Evolutionary conservation across 2,113 vertebrate species (phyloP), one percentile per base, ranked within the genome.

Genomic region (Archocentrus centrarchus): DNA sequence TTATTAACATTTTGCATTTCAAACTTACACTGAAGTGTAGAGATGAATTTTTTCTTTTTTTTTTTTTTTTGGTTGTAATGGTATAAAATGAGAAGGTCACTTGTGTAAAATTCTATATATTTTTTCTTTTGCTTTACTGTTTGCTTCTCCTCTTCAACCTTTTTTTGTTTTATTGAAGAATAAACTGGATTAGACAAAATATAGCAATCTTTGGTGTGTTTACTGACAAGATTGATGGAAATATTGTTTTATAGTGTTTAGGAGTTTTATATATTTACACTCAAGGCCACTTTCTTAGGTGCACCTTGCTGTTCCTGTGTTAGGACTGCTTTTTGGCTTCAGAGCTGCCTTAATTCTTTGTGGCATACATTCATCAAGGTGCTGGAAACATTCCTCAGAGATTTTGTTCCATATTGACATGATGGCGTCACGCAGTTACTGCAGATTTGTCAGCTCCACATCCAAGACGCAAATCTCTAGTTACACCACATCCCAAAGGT

Each of bases 141-240:
- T 88, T 93, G 57, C 75, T 88, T 88, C 77, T 85, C 62, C 82
- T 89, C 81, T 90, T 80, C 86, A 73, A 70, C 93, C 22, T 14
- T 96, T 96, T 96, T 96, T 97, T 92, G 89, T 97, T 97, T 97
- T 97, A 96, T 96, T 97, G 96, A 98, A 96, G 95, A 96, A 96
- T 98, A 98, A 99, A 98, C 97, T 96, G 95, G 95, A 97, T 97
- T 96, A 93, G 97, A 97, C 92, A 95, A 96, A 97, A 79, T 77
- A 27, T 75, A 63, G 55, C 79, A 24, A 61, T 81, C 53, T 87
- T 35, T 81, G 22, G 66, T 91, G 80, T 93, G 61, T 37, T 92
- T 88, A 86, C 80, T 94, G 58, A 84, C 20, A 47, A 66, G 59
- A n/a, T 27, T 58, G 63, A 10, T 18, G 60, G 6, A 24, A 63